These are phyloP conservation scores for Erebia palarica DNA, from an alignment of 2,888 invertebrate species.

Conservation along the genomic window DNA sequence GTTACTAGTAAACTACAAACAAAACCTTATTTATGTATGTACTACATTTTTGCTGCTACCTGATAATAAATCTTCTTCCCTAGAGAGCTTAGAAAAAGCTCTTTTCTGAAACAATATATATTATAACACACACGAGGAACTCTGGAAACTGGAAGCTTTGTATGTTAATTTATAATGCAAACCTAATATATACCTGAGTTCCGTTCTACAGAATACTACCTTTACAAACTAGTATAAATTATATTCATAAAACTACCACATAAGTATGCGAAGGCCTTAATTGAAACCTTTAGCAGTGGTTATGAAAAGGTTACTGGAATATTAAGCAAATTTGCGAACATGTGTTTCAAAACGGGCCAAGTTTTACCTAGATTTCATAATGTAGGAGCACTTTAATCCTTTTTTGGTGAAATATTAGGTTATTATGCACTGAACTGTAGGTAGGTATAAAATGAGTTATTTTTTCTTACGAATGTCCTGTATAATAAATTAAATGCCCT, in stretches of 20 bases:
- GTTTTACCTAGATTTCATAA: constrained; percentile 27
- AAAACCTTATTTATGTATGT: too few relatives aligned
- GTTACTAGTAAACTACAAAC: too few relatives aligned
- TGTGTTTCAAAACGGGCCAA: constrained; percentile 16
- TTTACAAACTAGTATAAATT: constrained; percentile 13
- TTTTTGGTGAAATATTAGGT: constrained; percentile 16
- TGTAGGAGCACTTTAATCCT: constrained; percentile 8
- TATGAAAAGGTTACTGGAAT: constrained; percentile 31
- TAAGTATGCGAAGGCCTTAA: constrained; percentile 23
- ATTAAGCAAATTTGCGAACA: constrained; percentile 30
- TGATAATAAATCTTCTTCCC: too few relatives aligned
- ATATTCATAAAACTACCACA: constrained; percentile 29
- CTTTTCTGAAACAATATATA: constrained; percentile 7
- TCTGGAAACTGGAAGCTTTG: constrained; percentile 4
- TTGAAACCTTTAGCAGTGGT: constrained; percentile 31
- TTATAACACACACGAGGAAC: background rate
- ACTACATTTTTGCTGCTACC: too few relatives aligned
- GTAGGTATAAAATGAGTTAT: background rate
- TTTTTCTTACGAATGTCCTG: background rate
- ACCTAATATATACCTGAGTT: constrained; percentile 21
- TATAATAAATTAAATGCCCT: background rate
- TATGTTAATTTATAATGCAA: constrained; percentile 21
- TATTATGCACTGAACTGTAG: background rate
- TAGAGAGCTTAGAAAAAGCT: background rate
- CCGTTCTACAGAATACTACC: constrained; percentile 15